Evolutionary conservation across 2,113 vertebrate species (phyloP).

Genomic region (Fukomys damarensis): DNA sequence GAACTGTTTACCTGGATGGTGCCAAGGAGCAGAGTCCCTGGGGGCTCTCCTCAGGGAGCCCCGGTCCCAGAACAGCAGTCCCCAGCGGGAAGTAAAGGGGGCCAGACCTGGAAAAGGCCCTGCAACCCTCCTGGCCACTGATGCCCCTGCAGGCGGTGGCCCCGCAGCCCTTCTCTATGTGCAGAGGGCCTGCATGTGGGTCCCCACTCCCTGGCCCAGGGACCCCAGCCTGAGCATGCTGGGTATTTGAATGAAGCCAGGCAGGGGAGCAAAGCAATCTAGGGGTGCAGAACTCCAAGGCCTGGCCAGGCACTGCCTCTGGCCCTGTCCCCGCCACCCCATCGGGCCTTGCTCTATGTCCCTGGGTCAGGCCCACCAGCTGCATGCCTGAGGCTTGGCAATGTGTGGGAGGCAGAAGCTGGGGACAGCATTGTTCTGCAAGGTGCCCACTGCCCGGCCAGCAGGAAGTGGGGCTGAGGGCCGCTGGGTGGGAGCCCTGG

Average conservation of each 20-base stretch:
- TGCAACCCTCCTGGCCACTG: background rate
- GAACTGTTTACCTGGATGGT: constrained; percentile 12
- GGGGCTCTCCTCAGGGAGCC: accelerated
- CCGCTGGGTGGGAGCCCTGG: accelerated
- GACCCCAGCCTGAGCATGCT: background rate
- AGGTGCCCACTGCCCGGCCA: background rate
- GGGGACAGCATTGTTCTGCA: background rate
- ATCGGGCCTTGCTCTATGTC: background rate
- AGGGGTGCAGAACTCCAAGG: background rate
- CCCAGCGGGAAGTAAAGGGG: background rate
- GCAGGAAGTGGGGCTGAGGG: constrained; percentile 7
- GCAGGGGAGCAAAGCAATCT: background rate
- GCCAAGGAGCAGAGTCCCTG: background rate
- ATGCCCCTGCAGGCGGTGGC: background rate
- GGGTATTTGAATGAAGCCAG: background rate
- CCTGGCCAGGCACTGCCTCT: background rate
- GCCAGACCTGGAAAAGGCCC: background rate
- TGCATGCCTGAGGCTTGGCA: background rate
- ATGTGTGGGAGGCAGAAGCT: background rate
- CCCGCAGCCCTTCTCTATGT: background rate
- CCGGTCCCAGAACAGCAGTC: background rate
- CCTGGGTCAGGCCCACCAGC: background rate
- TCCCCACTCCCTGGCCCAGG: background rate
- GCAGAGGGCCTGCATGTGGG: background rate
- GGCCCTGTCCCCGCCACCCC: background rate